Evolutionary conservation across 2,797 vertebrate genomes (phyloP).

Genomic region (Scolopax bukidnonensis): DNA sequence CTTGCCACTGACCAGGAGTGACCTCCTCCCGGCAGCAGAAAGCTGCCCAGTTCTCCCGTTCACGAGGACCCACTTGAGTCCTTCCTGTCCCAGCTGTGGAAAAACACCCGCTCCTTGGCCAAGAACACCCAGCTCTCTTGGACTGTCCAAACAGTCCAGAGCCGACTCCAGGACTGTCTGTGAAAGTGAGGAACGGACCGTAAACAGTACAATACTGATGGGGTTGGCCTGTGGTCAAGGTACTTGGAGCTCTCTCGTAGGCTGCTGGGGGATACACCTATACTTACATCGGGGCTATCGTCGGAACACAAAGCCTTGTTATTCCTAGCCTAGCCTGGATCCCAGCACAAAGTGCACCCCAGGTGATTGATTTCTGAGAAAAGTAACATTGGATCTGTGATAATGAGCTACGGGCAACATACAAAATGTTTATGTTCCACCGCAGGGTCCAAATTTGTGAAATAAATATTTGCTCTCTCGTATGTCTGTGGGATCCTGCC

Average conservation of each 20-base stretch:
- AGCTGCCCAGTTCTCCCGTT: neutral
- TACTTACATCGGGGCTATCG: neutral
- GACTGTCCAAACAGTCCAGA: neutral
- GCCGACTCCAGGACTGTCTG: neutral
- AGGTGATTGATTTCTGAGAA: conserved; percentile 38
- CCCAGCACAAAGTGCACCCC: neutral
- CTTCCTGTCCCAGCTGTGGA: conserved; percentile 18
- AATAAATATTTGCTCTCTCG: conserved; percentile 66
- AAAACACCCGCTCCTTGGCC: conserved; percentile 7
- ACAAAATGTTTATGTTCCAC: conserved; percentile 61
- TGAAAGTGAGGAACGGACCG: conserved; percentile 7
- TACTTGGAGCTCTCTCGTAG: neutral
- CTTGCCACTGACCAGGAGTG: neutral
- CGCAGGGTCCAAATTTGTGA: conserved; percentile 41
- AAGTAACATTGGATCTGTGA: neutral
- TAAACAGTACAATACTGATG: conserved; percentile 3
- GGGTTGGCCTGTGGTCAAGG: neutral
- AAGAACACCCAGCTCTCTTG: conserved; percentile 50
- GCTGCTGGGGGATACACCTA: neutral
- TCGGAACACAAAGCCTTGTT: neutral
- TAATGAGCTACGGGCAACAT: conserved; percentile 30
- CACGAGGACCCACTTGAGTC: neutral
- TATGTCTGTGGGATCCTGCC: conserved; percentile 47
- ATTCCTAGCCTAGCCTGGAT: neutral
- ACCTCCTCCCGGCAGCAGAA: neutral